Conservation (phyloP, 2,888 invertebrate genomes). For the Endotricha flammealis region DNA sequence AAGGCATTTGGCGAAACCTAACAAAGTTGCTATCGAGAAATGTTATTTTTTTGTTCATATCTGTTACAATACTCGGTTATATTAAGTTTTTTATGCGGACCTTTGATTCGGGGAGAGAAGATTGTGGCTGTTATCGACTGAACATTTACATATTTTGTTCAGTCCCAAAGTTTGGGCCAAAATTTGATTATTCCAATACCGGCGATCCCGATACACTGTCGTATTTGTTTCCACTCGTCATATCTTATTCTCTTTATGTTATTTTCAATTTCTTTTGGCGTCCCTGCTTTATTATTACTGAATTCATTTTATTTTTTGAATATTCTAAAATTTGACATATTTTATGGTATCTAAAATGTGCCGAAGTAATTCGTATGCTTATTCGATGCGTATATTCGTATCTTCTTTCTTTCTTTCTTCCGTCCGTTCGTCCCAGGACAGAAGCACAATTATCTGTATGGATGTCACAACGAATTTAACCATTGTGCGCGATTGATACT, state of each 20-base stretch:
- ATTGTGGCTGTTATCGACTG: constrained; percentile 36
- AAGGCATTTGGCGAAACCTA: too few relatives aligned
- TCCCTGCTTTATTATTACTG: constrained; percentile 26
- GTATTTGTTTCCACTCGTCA: constrained; percentile 42
- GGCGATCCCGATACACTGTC: too few relatives aligned
- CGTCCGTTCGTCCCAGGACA: too few relatives aligned
- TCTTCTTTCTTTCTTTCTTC: too few relatives aligned
- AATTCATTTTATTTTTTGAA: constrained; percentile 12
- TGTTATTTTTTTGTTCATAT: constrained; percentile 6
- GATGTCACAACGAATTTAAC: too few relatives aligned
- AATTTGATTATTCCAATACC: constrained; percentile 54
- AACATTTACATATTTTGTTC: constrained; percentile 47
- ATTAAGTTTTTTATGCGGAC: constrained; percentile 24
- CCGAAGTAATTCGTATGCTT: too few relatives aligned
- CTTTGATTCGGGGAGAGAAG: constrained; percentile 30
- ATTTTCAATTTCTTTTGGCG: constrained; percentile 35
- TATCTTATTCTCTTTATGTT: constrained; percentile 44
- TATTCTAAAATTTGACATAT: too few relatives aligned
- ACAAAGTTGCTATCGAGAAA: background rate
- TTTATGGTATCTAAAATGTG: too few relatives aligned
- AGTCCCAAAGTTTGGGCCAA: constrained; percentile 34
- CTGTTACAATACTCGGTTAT: constrained; percentile 13
- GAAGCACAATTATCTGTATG: too few relatives aligned
- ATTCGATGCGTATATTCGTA: too few relatives aligned
- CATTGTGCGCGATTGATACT: too few relatives aligned